Conservation (phyloP, 2,888 invertebrate species). For the Phorcus lineatus region DNA sequence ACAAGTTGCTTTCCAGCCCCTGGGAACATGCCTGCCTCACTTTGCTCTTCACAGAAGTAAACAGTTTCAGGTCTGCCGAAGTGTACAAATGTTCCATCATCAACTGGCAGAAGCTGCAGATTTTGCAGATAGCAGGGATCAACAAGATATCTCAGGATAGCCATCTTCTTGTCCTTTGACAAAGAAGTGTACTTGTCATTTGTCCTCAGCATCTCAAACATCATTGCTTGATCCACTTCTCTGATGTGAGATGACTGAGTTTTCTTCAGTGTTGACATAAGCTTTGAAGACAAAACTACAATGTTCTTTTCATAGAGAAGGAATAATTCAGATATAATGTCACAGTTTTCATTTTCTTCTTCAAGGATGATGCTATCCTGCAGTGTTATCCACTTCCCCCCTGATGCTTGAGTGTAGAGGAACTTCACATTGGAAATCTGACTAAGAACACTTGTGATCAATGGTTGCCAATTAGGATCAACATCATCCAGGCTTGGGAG, state of each 20-base stretch:
- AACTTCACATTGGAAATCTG: constrained; percentile 32
- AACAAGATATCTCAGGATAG: constrained; percentile 9
- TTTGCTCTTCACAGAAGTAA: too few relatives aligned
- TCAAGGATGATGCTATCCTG: neutral
- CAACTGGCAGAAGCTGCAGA: constrained; percentile 14
- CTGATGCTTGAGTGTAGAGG: neutral
- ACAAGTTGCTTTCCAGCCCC: neutral
- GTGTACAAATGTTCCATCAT: too few relatives aligned
- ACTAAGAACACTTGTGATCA: constrained; percentile 55
- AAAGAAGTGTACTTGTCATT: neutral
- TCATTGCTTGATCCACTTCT: neutral
- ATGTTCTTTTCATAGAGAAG: neutral
- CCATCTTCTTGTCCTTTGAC: neutral
- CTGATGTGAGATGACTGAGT: neutral
- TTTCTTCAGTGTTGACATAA: neutral
- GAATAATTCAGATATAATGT: neutral
- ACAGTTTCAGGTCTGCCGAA: constrained; percentile 11
- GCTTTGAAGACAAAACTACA: neutral
- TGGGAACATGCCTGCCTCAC: too few relatives aligned
- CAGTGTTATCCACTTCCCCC: constrained; percentile 8
- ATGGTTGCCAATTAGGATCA: constrained; percentile 45
- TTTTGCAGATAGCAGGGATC: neutral
- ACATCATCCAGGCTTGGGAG: constrained; percentile 36
- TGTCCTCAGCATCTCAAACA: too few relatives aligned
- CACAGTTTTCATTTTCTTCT: neutral